These are phyloP conservation scores for Silvanus unidentatus DNA, from an alignment of 2,888 invertebrate species.

Conservation along the genomic window DNA sequence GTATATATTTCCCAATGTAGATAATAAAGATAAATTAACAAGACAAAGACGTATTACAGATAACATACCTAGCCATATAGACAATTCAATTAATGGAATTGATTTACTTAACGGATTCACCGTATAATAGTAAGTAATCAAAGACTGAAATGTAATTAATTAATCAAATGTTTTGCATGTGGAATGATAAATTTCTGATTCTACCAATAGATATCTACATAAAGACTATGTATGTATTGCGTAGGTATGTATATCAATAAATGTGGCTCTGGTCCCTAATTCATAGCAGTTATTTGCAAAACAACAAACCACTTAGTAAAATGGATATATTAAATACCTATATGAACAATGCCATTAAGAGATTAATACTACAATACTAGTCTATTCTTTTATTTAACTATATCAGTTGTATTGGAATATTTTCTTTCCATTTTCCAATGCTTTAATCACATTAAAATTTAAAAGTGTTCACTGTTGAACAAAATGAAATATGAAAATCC, in stretches of 20 bases:
- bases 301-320: slow-evolving; percentile 1
- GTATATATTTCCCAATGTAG: no score
- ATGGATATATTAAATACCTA: slow-evolving; percentile 1
- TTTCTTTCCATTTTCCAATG: no score
- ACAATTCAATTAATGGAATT: slow-evolving; percentile 18
- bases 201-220: not conserved
- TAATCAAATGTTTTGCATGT: slow-evolving; percentile 15
- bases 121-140: slow-evolving; percentile 17
- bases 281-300: not conserved
- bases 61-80: no score
- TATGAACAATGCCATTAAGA: not conserved
- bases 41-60: no score
- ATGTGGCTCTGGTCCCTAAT: not conserved
- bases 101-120: slow-evolving; percentile 14
- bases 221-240: not conserved
- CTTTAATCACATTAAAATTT: no score
- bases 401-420: no score
- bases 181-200: not conserved
- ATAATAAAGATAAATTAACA: no score
- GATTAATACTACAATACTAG: no score
- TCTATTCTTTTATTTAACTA: no score
- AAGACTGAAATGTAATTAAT: slow-evolving; percentile 16
- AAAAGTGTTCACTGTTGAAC: no score
- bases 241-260: no score
- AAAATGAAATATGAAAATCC: no score